phyloP scores from a whole-genome alignment of 2,888 invertebrate species.

The Mycalesis mineus region DNA sequence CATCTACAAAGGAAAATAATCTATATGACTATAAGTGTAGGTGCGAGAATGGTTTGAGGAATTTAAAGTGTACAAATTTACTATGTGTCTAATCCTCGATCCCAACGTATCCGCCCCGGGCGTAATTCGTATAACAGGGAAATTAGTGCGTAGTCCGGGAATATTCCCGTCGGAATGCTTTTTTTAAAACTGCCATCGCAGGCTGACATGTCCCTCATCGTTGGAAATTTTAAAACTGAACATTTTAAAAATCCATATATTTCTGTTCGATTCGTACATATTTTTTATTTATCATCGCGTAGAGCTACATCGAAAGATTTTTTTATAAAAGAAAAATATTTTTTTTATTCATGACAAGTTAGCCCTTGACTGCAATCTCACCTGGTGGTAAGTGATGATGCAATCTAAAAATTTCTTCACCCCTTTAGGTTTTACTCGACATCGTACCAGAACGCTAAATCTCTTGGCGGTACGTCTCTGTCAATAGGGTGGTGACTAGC shows the following conservation, averaged over 20 bases:
- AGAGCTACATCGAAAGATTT: background rate
- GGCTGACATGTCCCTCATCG: background rate
- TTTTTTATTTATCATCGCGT: background rate
- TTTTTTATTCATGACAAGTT: too few relatives aligned
- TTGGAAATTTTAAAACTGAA: background rate
- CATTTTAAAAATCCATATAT: background rate
- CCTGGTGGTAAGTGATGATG: too few relatives aligned
- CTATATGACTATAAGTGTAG: background rate
- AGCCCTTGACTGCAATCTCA: too few relatives aligned
- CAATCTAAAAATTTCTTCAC: too few relatives aligned
- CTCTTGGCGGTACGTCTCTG: too few relatives aligned
- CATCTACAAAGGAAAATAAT: background rate
- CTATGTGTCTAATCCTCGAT: conserved; percentile 1
- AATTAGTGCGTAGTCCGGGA: conserved; percentile 5
- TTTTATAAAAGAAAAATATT: too few relatives aligned
- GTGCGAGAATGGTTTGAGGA: background rate
- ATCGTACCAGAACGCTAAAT: too few relatives aligned
- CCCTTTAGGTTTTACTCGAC: too few relatives aligned
- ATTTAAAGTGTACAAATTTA: background rate
- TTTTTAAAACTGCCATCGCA: background rate
- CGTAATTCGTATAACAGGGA: conserved; percentile 3
- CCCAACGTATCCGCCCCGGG: conserved; percentile 1
- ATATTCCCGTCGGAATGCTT: background rate
- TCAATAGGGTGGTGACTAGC: too few relatives aligned
- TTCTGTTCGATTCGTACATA: background rate